These are phyloP conservation scores for Lithophane ornitopus DNA, from an alignment of 2,888 invertebrate species.

Conservation along the genomic window DNA sequence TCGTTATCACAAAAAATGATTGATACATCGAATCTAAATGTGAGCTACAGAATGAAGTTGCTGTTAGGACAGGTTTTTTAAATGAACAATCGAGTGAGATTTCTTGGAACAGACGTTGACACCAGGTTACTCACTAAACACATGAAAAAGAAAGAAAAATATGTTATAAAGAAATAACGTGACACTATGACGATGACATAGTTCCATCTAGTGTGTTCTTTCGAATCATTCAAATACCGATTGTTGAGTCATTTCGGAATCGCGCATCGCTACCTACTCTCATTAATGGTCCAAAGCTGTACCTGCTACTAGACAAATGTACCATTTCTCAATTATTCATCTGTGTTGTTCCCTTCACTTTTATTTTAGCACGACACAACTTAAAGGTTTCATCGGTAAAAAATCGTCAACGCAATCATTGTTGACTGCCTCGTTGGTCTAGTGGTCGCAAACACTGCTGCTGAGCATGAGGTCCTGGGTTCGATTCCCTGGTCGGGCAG, in stretches of 20 bases:
- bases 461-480: too few species aligned
- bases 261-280: not conserved
- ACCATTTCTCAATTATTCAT: constrained; percentile 24
- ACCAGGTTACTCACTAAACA: too few species aligned
- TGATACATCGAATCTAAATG: not conserved
- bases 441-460: too few species aligned
- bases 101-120: too few species aligned
- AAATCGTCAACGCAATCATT: not conserved
- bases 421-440: too few species aligned
- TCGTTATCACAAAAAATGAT: too few species aligned
- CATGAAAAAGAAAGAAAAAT: too few species aligned
- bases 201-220: constrained; percentile 5
- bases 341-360: constrained; percentile 25
- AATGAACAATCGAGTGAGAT: too few species aligned
- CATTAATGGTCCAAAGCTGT: constrained; percentile 48
- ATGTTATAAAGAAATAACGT: too few species aligned
- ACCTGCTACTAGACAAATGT: constrained; percentile 27
- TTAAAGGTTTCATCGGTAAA: not conserved
- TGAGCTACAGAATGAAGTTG: not conserved
- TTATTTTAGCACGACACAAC: constrained; percentile 19
- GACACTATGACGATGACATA: too few species aligned
- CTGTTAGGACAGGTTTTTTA: too few species aligned
- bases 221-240: not conserved
- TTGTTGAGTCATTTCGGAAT: constrained; percentile 23
- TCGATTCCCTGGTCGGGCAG: too few species aligned